A percentile compares a stretch with the other conserved stretches of the same genome.
These are phyloP conservation scores for Archilochus colubris DNA, from an alignment of 2,113 vertebrate genomes.

Conservation along the genomic window DNA sequence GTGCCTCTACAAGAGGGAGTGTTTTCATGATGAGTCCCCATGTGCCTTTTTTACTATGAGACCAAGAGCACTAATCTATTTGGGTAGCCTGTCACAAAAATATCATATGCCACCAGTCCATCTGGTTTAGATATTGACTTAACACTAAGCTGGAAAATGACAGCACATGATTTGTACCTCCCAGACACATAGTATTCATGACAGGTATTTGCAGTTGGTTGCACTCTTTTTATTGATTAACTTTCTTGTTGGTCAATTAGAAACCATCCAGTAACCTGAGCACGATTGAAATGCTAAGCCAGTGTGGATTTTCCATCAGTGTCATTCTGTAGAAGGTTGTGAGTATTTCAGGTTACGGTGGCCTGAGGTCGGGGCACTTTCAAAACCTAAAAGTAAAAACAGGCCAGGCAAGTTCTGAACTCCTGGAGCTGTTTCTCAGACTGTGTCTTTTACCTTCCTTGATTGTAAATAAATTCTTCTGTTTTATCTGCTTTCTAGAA, in stretches of 20 bases:
- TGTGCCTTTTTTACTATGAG: neutral
- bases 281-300: neutral
- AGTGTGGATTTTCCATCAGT: neutral
- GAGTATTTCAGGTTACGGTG: neutral
- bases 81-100: neutral
- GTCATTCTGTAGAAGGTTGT: neutral
- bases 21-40: neutral
- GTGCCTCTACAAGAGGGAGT: neutral
- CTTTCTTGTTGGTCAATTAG: neutral
- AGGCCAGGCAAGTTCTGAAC: neutral
- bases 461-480: neutral
- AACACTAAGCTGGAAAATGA: neutral
- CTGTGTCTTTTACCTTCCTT: neutral
- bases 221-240: neutral
- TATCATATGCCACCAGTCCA: neutral
- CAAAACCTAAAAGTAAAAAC: neutral
- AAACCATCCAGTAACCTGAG: neutral
- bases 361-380: neutral
- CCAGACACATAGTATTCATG: neutral
- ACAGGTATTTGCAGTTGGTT: neutral
- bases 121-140: neutral
- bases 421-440: neutral
- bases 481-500: slow-evolving; percentile 50
- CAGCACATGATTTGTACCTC: neutral
- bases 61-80: neutral